phyloP scores from a whole-genome alignment of 2,797 vertebrate species.

The Podargus strigoides region DNA sequence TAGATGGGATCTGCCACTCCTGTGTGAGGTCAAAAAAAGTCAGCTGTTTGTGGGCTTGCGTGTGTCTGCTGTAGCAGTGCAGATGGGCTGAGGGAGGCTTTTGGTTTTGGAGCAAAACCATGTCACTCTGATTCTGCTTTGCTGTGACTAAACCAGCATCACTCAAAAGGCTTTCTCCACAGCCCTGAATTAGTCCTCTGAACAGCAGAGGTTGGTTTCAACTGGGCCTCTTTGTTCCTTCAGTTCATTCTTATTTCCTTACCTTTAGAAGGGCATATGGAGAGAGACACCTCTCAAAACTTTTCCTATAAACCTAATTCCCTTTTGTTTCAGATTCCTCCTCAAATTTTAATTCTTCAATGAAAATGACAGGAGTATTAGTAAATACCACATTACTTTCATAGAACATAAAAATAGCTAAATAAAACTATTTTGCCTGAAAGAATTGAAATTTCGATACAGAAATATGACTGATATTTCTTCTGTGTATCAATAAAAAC shows the following conservation, averaged over 20 bases:
- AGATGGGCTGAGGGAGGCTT: background rate
- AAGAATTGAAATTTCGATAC: background rate
- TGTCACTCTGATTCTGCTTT: background rate
- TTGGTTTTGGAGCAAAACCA: background rate
- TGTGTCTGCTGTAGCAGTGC: background rate
- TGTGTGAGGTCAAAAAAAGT: background rate
- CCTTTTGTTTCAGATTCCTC: background rate
- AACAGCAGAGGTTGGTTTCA: background rate
- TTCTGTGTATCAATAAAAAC: background rate
- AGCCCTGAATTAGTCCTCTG: background rate
- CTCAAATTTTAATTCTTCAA: background rate
- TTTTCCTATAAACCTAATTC: background rate
- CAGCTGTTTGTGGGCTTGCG: background rate
- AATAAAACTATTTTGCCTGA: background rate
- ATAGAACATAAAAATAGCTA: background rate
- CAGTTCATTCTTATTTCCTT: background rate
- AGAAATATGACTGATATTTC: background rate
- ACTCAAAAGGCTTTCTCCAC: background rate
- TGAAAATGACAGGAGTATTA: background rate
- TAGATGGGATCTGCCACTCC: background rate
- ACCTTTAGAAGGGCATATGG: background rate
- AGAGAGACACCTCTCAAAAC: background rate
- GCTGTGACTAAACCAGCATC: background rate
- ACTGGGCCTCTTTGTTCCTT: background rate
- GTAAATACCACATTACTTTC: background rate